These are phyloP conservation scores for Clupea harengus DNA, from an alignment of 2,113 vertebrate genomes.

Conservation along the genomic window DNA sequence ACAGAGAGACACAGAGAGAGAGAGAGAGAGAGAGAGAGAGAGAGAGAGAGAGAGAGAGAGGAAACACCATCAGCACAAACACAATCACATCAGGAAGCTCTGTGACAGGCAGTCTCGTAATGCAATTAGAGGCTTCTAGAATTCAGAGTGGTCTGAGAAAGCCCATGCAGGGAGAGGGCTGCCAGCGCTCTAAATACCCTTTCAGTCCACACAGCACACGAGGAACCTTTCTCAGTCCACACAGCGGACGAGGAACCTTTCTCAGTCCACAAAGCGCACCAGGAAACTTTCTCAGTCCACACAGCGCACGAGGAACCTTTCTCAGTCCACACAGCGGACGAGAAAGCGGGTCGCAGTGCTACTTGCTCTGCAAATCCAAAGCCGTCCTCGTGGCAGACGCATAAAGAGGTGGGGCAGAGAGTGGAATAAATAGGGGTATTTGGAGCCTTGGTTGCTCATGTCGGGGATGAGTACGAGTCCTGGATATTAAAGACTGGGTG, in stretches of 20 bases:
- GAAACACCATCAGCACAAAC: conserved; percentile 14
- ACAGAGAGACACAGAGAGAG: background rate
- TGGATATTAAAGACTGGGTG: background rate
- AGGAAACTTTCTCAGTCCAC: background rate
- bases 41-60: conserved; percentile 43
- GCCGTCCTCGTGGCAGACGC: background rate
- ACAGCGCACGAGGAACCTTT: background rate
- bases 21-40: conserved; percentile 2
- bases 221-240: background rate
- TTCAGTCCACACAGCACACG: background rate
- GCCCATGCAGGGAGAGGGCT: background rate
- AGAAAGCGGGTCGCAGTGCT: background rate
- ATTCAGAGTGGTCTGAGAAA: background rate
- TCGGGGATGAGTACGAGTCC: background rate
- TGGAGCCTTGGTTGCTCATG: background rate
- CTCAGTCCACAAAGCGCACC: background rate
- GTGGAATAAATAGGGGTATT: conserved; percentile 2
- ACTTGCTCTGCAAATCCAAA: background rate
- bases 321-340: background rate
- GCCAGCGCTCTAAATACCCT: background rate
- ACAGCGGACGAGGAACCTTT: background rate
- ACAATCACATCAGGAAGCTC: background rate
- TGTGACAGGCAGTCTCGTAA: background rate
- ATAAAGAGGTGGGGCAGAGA: background rate
- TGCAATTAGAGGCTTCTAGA: conserved; percentile 14